Percentiles rank a stretch among this genome's conserved stretches.
Conservation (phyloP, 2,888 invertebrate genomes). For the Parnassius glacialis region DNA sequence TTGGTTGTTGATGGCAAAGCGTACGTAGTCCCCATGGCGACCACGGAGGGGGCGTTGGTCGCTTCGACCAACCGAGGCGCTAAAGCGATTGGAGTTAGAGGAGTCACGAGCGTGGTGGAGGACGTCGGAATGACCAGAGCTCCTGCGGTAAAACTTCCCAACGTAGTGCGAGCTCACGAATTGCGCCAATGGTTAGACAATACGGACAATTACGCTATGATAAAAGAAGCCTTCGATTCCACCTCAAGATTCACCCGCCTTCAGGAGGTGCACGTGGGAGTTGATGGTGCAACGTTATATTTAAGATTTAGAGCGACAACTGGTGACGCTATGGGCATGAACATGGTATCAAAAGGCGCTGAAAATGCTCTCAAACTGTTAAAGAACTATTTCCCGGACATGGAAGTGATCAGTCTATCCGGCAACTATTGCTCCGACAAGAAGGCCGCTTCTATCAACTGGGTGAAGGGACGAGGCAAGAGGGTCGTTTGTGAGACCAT, state of each 20-base stretch:
- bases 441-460: slow-evolving; percentile 98
- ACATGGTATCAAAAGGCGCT: slow-evolving; percentile 98
- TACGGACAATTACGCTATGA: slow-evolving; percentile 86
- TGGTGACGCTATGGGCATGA: slow-evolving; percentile 99
- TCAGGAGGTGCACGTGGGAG: slow-evolving; percentile 88
- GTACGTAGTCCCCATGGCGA: slow-evolving; percentile 97
- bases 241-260: slow-evolving; percentile 95
- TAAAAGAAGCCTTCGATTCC: slow-evolving; percentile 94
- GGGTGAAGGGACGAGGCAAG: slow-evolving; percentile 98
- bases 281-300: slow-evolving; percentile 93
- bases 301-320: slow-evolving; percentile 96
- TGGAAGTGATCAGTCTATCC: slow-evolving; percentile 96
- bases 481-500: slow-evolving; percentile 96
- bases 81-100: slow-evolving; percentile 89
- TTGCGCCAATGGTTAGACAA: slow-evolving; percentile 92
- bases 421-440: slow-evolving; percentile 99
- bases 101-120: slow-evolving; percentile 91
- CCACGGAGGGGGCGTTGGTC: slow-evolving; percentile 98
- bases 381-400: slow-evolving; percentile 88
- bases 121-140: slow-evolving; percentile 98
- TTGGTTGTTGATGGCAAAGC: slow-evolving; percentile 89
- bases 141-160: slow-evolving; percentile 94
- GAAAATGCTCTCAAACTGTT: slow-evolving; percentile 91
- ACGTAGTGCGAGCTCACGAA: slow-evolving; percentile 87
- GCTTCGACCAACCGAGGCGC: slow-evolving; percentile 99